phyloP scores from a whole-genome alignment of 2,888 invertebrate genomes.

The Amaurobius ferox region DNA sequence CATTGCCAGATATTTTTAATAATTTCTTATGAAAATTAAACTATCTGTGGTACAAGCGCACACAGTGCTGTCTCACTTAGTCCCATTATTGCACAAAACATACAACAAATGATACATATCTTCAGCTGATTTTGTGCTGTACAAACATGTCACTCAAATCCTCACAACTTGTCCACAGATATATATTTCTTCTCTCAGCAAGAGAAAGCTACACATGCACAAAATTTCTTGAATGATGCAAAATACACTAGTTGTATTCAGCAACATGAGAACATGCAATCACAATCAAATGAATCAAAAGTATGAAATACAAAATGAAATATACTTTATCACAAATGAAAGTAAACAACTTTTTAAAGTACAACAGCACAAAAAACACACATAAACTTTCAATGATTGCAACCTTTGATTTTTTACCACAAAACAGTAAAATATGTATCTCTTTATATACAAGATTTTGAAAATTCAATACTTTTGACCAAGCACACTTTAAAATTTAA shows the following conservation, averaged over 20 bases:
- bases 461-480: background rate
- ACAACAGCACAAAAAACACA: background rate
- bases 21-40: conserved; percentile 2
- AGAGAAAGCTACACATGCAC: background rate
- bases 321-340: background rate
- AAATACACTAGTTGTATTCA: background rate
- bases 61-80: background rate
- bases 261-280: background rate
- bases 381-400: background rate
- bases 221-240: background rate
- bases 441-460: background rate
- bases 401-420: background rate
- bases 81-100: conserved; percentile 3
- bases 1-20: conserved; percentile 4
- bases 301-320: conserved; percentile 2
- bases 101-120: background rate
- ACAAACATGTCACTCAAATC: background rate
- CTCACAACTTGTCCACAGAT: background rate
- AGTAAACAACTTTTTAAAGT: background rate
- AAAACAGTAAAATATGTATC: conserved; percentile 1
- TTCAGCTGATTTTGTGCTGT: conserved; percentile 4
- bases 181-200: background rate
- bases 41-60: conserved; percentile 3
- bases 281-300: background rate
- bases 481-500: background rate